Evolutionary conservation across 2,888 invertebrate species (phyloP), one percentile per base, ranked within the genome.

Genomic region (Catocala fraxini): DNA sequence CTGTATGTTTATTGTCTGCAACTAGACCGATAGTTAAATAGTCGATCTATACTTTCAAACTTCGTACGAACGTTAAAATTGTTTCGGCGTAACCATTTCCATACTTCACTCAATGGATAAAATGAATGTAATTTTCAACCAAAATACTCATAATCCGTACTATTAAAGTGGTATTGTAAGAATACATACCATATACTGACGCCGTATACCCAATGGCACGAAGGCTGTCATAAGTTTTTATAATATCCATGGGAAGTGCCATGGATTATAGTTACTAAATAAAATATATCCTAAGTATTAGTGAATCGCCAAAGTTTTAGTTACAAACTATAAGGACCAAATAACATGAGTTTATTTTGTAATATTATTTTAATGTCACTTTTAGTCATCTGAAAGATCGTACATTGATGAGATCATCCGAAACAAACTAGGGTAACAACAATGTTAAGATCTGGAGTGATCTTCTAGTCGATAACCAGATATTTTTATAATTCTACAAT

Each of bases 391-490:
- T n/a, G 42, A 42, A 6, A 45, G n/a, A 57, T 59, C 42, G 11
- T 4, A 43, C 47, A 59, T 63, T 59, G 47, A 34, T 55, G 41
- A 42, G 35, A 39, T 39, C 9, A 39, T 9, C 35, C 35, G 35
- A 39, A 39, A 39, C 25, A 39, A 39, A 39, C 35, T 39, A 39
- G 35, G 35, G 6, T 39, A 39, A 34, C 12, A 6, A 12, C 12
- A 6, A 12, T 12, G 49, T 47, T 55, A 39, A 12, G 48, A 58
- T 51, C 45, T 45, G 6, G n/a, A 59, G 25, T 43, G 34, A 55
- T 56, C 39, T 59, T 71, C 69, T 73, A 68, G 73, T 73, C 69
- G 63, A 55, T 72, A 63, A 34, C 57, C 55, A 56, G 56, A 68
- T 68, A 68, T 59, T 73, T 64, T 65, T 59, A 65, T 70, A 46